A percentile compares a stretch with the other conserved stretches of the same genome.
Conservation (phyloP, 2,113 vertebrate species). For the Fukomys damarensis region DNA sequence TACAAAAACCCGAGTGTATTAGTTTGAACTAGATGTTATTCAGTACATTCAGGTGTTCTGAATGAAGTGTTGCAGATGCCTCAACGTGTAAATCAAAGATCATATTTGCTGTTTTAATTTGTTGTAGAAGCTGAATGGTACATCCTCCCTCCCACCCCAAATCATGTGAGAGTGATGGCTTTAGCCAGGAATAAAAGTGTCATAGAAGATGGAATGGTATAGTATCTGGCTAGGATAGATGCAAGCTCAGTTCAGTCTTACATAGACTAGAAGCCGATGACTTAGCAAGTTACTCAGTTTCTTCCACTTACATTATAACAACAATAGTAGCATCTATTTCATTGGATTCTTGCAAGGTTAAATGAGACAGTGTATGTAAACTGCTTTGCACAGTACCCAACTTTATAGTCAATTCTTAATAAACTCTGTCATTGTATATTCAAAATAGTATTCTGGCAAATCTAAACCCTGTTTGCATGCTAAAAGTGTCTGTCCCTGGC, state of each 20-base stretch:
- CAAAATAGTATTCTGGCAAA: constrained; percentile 6
- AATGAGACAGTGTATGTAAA: not conserved
- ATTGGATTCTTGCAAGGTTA: not conserved
- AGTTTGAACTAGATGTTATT: not conserved
- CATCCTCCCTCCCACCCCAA: not conserved
- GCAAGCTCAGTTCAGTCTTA: not conserved
- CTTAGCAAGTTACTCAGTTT: constrained; percentile 1
- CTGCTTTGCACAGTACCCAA: not conserved
- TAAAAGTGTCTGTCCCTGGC: not conserved
- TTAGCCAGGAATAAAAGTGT: not conserved
- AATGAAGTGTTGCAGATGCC: not conserved
- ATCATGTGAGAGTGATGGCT: not conserved
- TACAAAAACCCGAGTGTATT: not conserved
- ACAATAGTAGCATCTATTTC: not conserved
- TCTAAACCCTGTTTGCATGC: not conserved
- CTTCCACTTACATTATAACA: constrained; percentile 20
- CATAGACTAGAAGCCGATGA: not conserved
- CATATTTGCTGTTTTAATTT: constrained; percentile 13
- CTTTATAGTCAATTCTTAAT: not conserved
- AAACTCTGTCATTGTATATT: not conserved
- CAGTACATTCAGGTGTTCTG: not conserved
- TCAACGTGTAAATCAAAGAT: not conserved
- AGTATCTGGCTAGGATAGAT: not conserved
- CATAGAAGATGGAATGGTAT: not conserved
- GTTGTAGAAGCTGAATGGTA: not conserved